These are phyloP conservation scores for Microtus pennsylvanicus DNA, from an alignment of 2,113 vertebrate genomes.

Conservation along the genomic window DNA sequence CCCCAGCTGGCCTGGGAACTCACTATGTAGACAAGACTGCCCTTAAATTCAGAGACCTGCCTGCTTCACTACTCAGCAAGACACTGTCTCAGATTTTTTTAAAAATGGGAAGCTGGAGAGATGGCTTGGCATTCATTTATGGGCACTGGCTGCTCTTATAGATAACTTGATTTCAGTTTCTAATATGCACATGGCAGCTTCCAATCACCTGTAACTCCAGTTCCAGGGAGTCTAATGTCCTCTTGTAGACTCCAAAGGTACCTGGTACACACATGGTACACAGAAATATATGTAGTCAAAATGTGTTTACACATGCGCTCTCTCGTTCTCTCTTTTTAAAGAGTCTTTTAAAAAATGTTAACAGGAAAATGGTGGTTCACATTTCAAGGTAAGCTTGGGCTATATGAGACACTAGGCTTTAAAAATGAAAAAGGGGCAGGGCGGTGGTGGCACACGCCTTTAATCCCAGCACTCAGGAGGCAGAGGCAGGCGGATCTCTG, in stretches of 20 bases:
- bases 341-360: background rate
- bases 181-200: background rate
- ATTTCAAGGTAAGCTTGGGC: too few relatives aligned
- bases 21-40: background rate
- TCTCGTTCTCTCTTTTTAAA: too few relatives aligned
- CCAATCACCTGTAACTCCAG: background rate
- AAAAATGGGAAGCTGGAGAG: background rate
- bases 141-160: background rate
- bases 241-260: background rate
- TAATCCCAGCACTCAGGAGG: too few relatives aligned
- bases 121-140: background rate
- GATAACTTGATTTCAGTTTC: background rate
- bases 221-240: background rate
- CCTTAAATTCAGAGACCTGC: background rate
- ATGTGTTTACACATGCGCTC: too few relatives aligned
- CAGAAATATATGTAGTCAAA: background rate
- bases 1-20: background rate
- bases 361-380: background rate
- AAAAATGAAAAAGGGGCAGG: background rate
- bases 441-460: too few relatives aligned
- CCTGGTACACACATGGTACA: background rate
- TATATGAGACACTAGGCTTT: background rate
- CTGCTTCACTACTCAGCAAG: background rate
- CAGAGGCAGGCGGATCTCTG: too few relatives aligned
- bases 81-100: background rate